These are phyloP conservation scores for Crocidura indochinensis DNA, from an alignment of 2,797 vertebrate species.

Conservation along the genomic window DNA sequence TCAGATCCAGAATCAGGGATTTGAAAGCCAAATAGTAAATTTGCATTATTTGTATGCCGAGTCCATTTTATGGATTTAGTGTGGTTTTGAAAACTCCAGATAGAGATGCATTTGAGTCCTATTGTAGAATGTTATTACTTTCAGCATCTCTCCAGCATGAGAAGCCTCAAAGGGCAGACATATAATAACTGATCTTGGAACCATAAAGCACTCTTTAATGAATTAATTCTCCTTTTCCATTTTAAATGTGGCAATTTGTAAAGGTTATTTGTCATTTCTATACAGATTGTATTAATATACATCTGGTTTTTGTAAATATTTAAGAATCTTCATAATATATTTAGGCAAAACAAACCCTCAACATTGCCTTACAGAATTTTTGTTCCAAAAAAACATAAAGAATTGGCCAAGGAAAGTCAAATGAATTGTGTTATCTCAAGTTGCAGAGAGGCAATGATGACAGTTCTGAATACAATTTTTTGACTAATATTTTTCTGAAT, in stretches of 20 bases:
- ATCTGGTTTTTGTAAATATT: slow-evolving; percentile 34
- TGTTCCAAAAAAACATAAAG: slow-evolving; percentile 43
- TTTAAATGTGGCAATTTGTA: slow-evolving; percentile 50
- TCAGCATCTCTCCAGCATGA: slow-evolving; percentile 54
- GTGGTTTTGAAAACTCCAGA: slow-evolving; percentile 50
- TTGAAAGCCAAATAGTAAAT: slow-evolving; percentile 70
- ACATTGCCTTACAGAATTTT: slow-evolving; percentile 53
- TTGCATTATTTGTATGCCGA: slow-evolving; percentile 76
- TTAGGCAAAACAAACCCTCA: slow-evolving; percentile 39
- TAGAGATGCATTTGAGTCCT: slow-evolving; percentile 49
- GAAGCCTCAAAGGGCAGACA: slow-evolving; percentile 34
- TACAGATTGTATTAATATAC: slow-evolving; percentile 1
- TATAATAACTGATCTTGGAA: slow-evolving; percentile 48
- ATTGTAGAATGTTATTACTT: slow-evolving; percentile 61
- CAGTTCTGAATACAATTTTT: slow-evolving; percentile 4
- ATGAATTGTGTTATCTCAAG: background rate
- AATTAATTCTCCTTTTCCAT: slow-evolving; percentile 42
- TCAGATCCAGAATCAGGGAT: slow-evolving; percentile 17
- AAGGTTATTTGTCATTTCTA: background rate
- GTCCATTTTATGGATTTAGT: slow-evolving; percentile 49
- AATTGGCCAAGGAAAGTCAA: slow-evolving; percentile 47
- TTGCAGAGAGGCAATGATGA: background rate
- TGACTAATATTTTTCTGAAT: slow-evolving; percentile 53
- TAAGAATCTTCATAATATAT: slow-evolving; percentile 41
- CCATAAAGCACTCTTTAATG: background rate